Evolutionary conservation across 1,140 invertebrate genomes (phyloP).

Genomic region (Megalonaias nervosa): DNA sequence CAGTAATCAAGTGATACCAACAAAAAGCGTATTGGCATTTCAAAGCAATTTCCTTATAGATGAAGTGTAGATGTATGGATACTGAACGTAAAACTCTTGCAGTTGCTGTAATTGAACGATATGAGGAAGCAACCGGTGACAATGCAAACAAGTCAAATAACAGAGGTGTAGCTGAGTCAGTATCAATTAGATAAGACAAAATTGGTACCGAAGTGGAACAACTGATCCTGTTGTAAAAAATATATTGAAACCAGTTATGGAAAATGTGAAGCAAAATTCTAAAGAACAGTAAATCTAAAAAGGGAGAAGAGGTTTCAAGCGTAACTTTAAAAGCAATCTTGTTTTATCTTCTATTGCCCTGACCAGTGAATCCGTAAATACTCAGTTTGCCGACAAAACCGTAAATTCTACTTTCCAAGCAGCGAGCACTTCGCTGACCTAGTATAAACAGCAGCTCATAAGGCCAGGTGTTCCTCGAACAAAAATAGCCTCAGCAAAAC

Average conservation of each 20-base stretch:
- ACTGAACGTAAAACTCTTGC: constrained; percentile 7
- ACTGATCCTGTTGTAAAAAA: neutral
- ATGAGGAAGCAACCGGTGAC: constrained; percentile 21
- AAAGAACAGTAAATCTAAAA: neutral
- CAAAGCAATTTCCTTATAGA: constrained; percentile 4
- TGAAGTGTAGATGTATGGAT: constrained; percentile 21
- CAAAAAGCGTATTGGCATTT: no score
- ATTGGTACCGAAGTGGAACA: no score
- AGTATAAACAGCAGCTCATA: no score
- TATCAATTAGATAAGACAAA: no score
- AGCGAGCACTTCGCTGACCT: neutral
- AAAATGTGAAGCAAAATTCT: neutral
- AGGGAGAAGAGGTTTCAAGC: neutral
- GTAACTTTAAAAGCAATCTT: neutral
- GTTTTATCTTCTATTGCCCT: neutral
- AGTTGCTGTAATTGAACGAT: constrained; percentile 20
- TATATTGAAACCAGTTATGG: neutral
- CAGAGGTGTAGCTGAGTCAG: neutral
- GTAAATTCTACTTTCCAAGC: neutral
- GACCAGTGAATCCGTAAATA: neutral
- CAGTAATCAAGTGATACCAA: no score
- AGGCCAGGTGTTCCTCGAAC: neutral
- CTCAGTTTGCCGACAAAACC: neutral
- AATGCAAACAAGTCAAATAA: neutral
- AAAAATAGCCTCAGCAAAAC: neutral